phyloP scores from a whole-genome alignment of 1,140 invertebrate species.

The Zaprionus inermis region DNA sequence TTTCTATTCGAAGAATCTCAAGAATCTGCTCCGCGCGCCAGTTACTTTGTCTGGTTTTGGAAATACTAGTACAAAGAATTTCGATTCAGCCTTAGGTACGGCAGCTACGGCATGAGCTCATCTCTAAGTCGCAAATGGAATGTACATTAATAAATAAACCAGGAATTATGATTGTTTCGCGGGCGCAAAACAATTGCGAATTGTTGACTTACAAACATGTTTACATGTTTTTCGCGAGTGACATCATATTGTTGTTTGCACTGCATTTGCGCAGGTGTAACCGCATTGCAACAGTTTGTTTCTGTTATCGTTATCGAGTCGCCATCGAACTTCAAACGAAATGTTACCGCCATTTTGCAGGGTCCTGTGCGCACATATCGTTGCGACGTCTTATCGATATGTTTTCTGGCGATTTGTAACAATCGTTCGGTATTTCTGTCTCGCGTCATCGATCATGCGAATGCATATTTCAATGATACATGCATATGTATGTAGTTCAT shows the following conservation, averaged over 20 bases:
- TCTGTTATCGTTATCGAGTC: conserved; percentile 27
- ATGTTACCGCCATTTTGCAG: not conserved
- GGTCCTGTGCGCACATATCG: conserved; percentile 7
- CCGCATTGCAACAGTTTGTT: not conserved
- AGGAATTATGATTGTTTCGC: not conserved
- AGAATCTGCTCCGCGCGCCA: conserved; percentile 8
- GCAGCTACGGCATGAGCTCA: conserved; percentile 46
- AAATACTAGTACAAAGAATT: conserved; percentile 16
- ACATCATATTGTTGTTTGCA: conserved; percentile 4
- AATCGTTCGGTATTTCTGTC: conserved; percentile 15
- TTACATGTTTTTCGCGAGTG: not conserved
- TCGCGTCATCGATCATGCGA: conserved; percentile 52
- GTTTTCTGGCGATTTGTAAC: conserved; percentile 24
- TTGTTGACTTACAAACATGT: conserved; percentile 1
- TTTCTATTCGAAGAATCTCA: conserved; percentile 25
- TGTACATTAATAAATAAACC: conserved; percentile 1
- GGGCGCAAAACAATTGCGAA: not conserved
- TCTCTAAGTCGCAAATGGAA: conserved; percentile 12
- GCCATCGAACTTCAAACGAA: conserved; percentile 43
- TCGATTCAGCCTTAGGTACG: conserved; percentile 18
- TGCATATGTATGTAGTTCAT: not conserved
- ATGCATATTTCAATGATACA: conserved; percentile 9
- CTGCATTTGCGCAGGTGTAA: conserved; percentile 15
- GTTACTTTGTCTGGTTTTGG: not conserved
- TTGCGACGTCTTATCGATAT: conserved; percentile 13